Evolutionary conservation across 2,797 vertebrate genomes (phyloP).

Genomic region (Anabas testudineus): DNA sequence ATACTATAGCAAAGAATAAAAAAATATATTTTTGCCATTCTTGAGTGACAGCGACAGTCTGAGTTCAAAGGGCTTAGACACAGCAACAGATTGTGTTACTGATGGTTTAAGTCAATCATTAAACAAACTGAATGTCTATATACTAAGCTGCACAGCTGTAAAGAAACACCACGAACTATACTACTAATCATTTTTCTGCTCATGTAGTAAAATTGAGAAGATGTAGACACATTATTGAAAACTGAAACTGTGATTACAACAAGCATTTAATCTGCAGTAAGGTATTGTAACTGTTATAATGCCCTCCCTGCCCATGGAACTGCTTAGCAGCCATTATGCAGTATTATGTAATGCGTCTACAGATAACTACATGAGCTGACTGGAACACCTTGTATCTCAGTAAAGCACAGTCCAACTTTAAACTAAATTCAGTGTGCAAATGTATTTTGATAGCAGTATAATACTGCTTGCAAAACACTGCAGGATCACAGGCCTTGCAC

Average conservation of each 20-base stretch:
- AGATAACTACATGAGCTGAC: conserved; percentile 26
- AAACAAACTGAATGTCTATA: conserved; percentile 62
- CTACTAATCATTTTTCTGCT: not conserved
- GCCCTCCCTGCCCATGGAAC: not conserved
- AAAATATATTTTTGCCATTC: conserved; percentile 68
- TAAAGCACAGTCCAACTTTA: not conserved
- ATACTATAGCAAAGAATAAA: conserved; percentile 40
- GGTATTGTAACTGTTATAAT: not conserved
- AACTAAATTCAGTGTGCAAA: not conserved
- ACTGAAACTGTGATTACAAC: conserved; percentile 3
- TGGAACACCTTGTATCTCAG: not conserved
- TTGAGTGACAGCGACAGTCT: conserved; percentile 74
- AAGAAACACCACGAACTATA: conserved; percentile 23
- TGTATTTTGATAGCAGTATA: conserved; percentile 10
- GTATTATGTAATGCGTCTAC: conserved; percentile 44
- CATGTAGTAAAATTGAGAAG: not conserved
- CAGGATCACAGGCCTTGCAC: conserved; percentile 45
- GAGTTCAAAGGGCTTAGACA: conserved; percentile 81
- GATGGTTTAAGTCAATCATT: conserved; percentile 79
- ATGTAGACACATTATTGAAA: not conserved
- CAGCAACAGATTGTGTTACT: conserved; percentile 75
- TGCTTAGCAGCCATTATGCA: conserved; percentile 27
- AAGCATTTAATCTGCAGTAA: conserved; percentile 10
- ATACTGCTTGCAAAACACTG: conserved; percentile 18
- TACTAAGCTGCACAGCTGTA: conserved; percentile 33